These are phyloP conservation scores for Hypena proboscidalis DNA, from an alignment of 2,888 invertebrate genomes.

Conservation along the genomic window DNA sequence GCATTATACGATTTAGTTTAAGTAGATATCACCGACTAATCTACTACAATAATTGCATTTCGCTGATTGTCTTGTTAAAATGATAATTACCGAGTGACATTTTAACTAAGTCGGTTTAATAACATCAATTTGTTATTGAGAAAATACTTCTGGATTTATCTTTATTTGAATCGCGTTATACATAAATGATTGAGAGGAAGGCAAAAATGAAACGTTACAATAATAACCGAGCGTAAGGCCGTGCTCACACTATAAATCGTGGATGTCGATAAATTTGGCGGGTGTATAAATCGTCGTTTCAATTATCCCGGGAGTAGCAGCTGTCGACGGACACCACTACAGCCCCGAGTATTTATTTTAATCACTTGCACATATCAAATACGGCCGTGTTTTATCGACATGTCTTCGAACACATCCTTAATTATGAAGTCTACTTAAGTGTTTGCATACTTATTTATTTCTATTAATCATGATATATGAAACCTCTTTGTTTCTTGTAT, in stretches of 20 bases:
- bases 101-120: conserved; percentile 49
- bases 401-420: conserved; percentile 55
- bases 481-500: conserved; percentile 12
- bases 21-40: conserved; percentile 42
- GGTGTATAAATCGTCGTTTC: conserved; percentile 82
- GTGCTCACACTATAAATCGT: conserved; percentile 69
- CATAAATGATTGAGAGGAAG: conserved; percentile 38
- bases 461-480: too few relatives aligned
- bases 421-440: conserved; percentile 56
- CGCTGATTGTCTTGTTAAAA: conserved; percentile 49
- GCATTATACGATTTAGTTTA: conserved; percentile 34
- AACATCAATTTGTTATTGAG: conserved; percentile 35
- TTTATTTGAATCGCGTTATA: conserved; percentile 39
- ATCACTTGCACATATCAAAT: conserved; percentile 70
- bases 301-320: conserved; percentile 80
- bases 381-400: conserved; percentile 64
- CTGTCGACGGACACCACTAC: conserved; percentile 72
- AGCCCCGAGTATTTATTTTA: conserved; percentile 80
- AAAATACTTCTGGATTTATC: conserved; percentile 39
- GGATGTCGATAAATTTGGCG: conserved; percentile 81
- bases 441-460: conserved; percentile 17
- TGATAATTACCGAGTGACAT: conserved; percentile 52
- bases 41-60: conserved; percentile 53
- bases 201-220: conserved; percentile 54
- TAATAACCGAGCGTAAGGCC: conserved; percentile 51